Evolutionary conservation across 1,140 invertebrate species (phyloP), one percentile per base, ranked within the genome.

Genomic region (Temnothorax curvispinosus): DNA sequence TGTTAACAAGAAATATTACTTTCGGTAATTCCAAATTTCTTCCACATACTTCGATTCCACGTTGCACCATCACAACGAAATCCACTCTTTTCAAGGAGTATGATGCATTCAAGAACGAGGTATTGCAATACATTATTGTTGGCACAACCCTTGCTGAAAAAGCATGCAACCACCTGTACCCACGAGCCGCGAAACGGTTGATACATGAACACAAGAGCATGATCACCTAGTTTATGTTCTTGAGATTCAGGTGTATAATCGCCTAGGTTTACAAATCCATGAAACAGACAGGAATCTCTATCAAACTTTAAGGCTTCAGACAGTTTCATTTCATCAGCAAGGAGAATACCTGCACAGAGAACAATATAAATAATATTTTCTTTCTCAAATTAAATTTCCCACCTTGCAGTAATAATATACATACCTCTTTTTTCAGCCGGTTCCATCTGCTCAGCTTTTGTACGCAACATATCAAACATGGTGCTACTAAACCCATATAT

Each of bases 11-110:
- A 41, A 47, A 47, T 35, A 5, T 50, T 27, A 15, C 21, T 8
- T 27, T 71, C 67, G 1, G n/a, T 67, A 32, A 71, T 50, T 2
- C 44, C 44, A 50, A 71, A 71, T 47, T 27, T 71, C 0, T 47
- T 47, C 67, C 67, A 71, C 41, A 71, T 50, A 13, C 35, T 21
- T 21, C 67, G n/a, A 27, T 71, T 71, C 67, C 44, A 71, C 11
- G 18, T 11, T 9, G 67, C 67, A 18, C 67, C 41, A 32, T 71
- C 67, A 18, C 27, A 18, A n/a, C 3, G 5, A 35, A 67, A 35
- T 35, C 62, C 62, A 35, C 2, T 18, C 5, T 64, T 15, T 64
- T 64, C 35, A 18, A 32, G 2, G 1, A 64, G 62, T 35, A 64
- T 38, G 7, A 64, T 64, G 6, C 62, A 64, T 35, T 67, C 64